Base-by-base conservation (phyloP, 2,797 vertebrate genomes). In the Scomberomorus guttatus region DNA sequence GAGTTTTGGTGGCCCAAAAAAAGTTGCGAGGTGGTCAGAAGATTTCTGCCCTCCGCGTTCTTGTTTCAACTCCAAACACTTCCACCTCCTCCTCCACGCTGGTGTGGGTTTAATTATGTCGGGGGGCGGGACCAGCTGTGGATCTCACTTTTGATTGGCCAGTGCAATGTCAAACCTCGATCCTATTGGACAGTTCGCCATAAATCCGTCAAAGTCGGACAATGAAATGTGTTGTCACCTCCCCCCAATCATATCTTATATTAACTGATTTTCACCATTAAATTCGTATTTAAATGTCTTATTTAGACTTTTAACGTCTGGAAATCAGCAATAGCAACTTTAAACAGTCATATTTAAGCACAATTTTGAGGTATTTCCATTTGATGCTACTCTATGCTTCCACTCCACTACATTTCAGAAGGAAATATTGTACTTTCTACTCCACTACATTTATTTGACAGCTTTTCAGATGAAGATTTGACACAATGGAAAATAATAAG, bases 71-170 rank as follows among this genome's bases (percentile, higher is more conserved):
- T 92, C 85, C 64, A 88, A 91, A 90, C 90, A 90, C 84, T 74
- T 86, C 82, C 50, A 79, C 39, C 73, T 46, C 58, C 80, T 77
- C 82, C 82, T 80, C 75, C 92, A 93, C 92, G 93, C 91, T 92
- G 83, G 63, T 90, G 88, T 87, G 88, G 89, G 60, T 94, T 94
- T 94, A 94, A 94, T 93, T 88, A 93, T 71, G 34, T 54, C 12
- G 57, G 51, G 27, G 69, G 90, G 80, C 17, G 91, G 82, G 55
- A 34, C 82, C 12, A 11, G 4, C 1, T 2, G 2, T 0, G 1
- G 1, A 5, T 11, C 18, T 77, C 55, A 84, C 83, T 84, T 89
- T 6, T 87, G 44, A 93, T 95, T 95, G 94, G 95, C 13, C 44
- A 0, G 0, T 3, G 9, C 2, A 25, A 25, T 12, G 12, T 2